Evolutionary conservation across 2,888 invertebrate genomes (phyloP).

Genomic region (Drosophila prolongata): DNA sequence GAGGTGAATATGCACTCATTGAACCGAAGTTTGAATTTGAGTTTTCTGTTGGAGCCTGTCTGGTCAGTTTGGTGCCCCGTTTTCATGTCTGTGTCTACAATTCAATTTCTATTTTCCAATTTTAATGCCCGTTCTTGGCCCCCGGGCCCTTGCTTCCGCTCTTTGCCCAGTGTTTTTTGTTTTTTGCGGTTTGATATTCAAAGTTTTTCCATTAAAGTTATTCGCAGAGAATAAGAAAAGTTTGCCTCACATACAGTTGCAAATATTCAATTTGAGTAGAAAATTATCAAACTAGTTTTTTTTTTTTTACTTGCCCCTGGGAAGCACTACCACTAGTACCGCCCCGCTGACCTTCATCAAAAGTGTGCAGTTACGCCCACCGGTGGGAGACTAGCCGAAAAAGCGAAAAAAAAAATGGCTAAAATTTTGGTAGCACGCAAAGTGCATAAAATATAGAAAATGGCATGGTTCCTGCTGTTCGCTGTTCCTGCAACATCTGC

Average conservation of each 20-base stretch:
- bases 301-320: not conserved
- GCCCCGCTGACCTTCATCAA: slow-evolving; percentile 63
- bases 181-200: slow-evolving; percentile 75
- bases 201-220: slow-evolving; percentile 80
- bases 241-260: slow-evolving; percentile 62
- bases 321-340: slow-evolving; percentile 3
- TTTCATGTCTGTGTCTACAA: slow-evolving; percentile 45
- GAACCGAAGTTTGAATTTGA: slow-evolving; percentile 33
- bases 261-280: slow-evolving; percentile 76
- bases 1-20: slow-evolving; percentile 42
- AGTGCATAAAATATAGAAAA: slow-evolving; percentile 74
- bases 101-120: slow-evolving; percentile 76
- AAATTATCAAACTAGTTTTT: slow-evolving; percentile 72
- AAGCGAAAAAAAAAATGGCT: slow-evolving; percentile 46
- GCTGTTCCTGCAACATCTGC: slow-evolving; percentile 31
- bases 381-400: slow-evolving; percentile 30
- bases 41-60: slow-evolving; percentile 32
- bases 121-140: slow-evolving; percentile 48
- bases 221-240: slow-evolving; percentile 75
- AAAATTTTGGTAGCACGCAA: slow-evolving; percentile 70
- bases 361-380: slow-evolving; percentile 41
- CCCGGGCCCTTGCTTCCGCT: slow-evolving; percentile 25
- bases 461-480: slow-evolving; percentile 29
- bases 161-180: slow-evolving; percentile 39
- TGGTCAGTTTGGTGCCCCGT: slow-evolving; percentile 9